phyloP scores from a whole-genome alignment of 2,888 invertebrate species.

The Tenthredo amoena region DNA sequence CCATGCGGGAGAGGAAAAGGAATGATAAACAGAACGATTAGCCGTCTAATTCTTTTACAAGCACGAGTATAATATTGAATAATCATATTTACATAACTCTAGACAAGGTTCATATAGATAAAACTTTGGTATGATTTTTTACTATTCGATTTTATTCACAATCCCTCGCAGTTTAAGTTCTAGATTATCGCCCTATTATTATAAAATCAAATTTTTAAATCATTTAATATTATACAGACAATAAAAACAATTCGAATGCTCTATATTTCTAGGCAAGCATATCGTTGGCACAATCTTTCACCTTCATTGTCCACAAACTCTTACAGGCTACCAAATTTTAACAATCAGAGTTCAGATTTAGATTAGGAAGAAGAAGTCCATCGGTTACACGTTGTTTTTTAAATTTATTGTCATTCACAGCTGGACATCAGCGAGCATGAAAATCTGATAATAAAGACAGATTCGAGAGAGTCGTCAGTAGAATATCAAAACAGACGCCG shows the following conservation, averaged over 20 bases:
- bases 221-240: background rate
- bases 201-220: background rate
- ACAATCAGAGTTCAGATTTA: background rate
- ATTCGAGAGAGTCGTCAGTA: conserved; percentile 64
- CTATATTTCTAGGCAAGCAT: conserved; percentile 12
- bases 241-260: conserved; percentile 11
- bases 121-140: background rate
- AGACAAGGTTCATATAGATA: conserved; percentile 4
- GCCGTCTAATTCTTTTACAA: background rate
- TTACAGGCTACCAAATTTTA: background rate
- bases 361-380: background rate
- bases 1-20: background rate
- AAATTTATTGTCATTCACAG: background rate
- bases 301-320: background rate
- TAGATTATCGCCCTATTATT: background rate
- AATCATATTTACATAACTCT: conserved; percentile 10
- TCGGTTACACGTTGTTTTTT: background rate
- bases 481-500: conserved; percentile 68
- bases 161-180: background rate
- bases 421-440: background rate
- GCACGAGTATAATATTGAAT: background rate
- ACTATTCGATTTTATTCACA: background rate
- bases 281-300: background rate
- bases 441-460: background rate
- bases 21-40: background rate